Evolutionary conservation across 2,113 vertebrate species (phyloP).

Genomic region (Coturnix japonica): DNA sequence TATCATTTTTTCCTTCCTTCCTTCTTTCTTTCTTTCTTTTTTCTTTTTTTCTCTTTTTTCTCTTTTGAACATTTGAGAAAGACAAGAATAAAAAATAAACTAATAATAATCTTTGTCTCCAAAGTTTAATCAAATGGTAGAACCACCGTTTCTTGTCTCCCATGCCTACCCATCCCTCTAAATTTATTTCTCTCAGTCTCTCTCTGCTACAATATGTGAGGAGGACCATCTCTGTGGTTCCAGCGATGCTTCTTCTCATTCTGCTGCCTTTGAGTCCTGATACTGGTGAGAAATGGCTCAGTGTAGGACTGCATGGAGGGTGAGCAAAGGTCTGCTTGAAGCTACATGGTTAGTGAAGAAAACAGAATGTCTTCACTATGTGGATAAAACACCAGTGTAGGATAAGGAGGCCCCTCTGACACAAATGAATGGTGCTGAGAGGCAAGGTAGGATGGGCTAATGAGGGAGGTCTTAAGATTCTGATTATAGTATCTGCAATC

Average conservation of each 20-base stretch:
- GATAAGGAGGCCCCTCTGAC: background rate
- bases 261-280: background rate
- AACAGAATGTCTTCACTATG: background rate
- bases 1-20: background rate
- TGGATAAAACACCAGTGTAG: background rate
- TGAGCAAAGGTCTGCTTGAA: background rate
- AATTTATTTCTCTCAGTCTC: background rate
- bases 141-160: background rate
- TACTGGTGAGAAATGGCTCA: background rate
- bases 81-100: background rate
- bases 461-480: background rate
- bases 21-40: conserved; percentile 10
- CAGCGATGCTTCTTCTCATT: background rate
- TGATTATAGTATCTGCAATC: background rate
- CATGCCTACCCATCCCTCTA: background rate
- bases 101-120: background rate
- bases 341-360: background rate
- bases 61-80: conserved; percentile 26
- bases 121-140: conserved; percentile 16
- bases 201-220: background rate
- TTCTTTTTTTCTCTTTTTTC: conserved; percentile 23
- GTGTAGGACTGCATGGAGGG: background rate
- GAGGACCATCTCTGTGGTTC: background rate
- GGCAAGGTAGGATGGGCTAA: background rate
- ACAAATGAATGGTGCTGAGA: background rate